Percentiles rank a stretch among this genome's conserved stretches.
Conservation (phyloP, 2,113 vertebrate genomes). For the Cynocephalus volans region DNA sequence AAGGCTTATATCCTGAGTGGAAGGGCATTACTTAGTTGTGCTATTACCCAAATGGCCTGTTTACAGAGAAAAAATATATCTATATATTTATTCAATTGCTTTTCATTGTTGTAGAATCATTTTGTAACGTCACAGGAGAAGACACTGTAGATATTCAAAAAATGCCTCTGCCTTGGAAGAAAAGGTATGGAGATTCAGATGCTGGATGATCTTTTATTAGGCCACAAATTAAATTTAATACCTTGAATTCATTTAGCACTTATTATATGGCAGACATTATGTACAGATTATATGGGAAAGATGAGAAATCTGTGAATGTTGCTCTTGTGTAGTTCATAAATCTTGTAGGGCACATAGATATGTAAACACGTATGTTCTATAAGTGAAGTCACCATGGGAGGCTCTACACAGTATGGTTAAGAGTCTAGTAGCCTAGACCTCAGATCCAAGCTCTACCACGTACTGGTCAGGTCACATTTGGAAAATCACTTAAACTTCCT, state of each 20-base stretch:
- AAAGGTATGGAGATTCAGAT: not conserved
- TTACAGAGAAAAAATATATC: not conserved
- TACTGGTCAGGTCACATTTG: not conserved
- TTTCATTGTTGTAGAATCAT: not conserved
- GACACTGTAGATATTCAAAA: not conserved
- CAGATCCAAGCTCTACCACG: not conserved
- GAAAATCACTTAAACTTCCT: not conserved
- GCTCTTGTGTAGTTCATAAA: not conserved
- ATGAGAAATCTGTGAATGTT: not conserved
- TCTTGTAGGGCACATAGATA: not conserved
- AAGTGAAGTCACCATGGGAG: not conserved
- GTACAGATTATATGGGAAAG: not conserved
- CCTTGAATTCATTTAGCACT: not conserved
- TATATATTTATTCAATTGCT: not conserved
- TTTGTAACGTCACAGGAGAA: not conserved
- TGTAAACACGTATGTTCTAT: not conserved
- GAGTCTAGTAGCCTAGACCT: not conserved
- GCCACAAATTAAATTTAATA: not conserved
- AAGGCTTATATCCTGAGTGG: not conserved
- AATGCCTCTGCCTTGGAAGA: not conserved
- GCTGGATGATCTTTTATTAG: not conserved
- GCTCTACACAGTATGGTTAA: not conserved
- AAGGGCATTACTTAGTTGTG: constrained; percentile 32
- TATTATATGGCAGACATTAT: not conserved
- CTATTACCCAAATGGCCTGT: not conserved